phyloP scores from a whole-genome alignment of 53 echinoderm and acorn worm species.

The Paracentrotus lividus region DNA sequence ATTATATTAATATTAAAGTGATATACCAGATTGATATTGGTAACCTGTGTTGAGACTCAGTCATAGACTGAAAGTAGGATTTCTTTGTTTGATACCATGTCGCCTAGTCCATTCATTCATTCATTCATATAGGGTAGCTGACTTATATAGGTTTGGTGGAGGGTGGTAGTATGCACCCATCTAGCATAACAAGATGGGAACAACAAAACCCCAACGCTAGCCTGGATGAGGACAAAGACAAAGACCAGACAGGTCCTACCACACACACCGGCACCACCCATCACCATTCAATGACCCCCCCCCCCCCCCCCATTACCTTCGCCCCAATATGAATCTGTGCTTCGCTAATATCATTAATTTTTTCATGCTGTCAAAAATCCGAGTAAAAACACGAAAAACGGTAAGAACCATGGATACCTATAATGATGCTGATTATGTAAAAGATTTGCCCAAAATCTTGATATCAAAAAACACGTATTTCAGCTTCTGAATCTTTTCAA shows the following conservation, averaged over 20 bases:
- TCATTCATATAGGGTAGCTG: not conserved
- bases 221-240: constrained; percentile 1
- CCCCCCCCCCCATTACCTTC: not conserved
- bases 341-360: too few relatives aligned
- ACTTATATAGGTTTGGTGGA: not conserved
- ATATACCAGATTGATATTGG: not conserved
- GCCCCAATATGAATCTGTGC: too few relatives aligned
- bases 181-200: constrained; percentile 50
- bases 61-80: too few relatives aligned
- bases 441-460: too few relatives aligned
- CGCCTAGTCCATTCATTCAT: not conserved
- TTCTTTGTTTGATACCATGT: constrained; percentile 31
- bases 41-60: too few relatives aligned
- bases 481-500: too few relatives aligned
- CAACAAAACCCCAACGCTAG: constrained; percentile 28
- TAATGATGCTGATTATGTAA: too few relatives aligned
- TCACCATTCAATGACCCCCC: not conserved
- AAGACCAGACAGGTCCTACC: constrained; percentile 32
- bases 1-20: not conserved
- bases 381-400: too few relatives aligned
- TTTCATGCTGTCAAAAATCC: too few relatives aligned
- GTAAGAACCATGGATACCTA: too few relatives aligned
- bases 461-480: too few relatives aligned
- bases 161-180: not conserved
- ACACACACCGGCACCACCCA: not conserved